Conservation (phyloP, 2,113 vertebrate species). For the Podocnemis expansa region DNA sequence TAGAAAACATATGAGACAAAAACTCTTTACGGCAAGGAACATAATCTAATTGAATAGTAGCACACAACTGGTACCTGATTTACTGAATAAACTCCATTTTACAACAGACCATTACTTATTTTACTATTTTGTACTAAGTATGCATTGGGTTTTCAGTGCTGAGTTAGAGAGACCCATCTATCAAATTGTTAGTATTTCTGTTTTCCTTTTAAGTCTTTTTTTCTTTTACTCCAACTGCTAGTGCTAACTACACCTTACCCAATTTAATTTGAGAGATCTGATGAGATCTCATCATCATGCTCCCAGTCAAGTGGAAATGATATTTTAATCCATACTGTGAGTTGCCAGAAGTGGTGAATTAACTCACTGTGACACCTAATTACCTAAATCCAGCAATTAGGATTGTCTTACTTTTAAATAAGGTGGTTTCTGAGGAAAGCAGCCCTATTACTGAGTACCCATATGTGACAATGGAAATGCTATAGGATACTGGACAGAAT, state of each 20-base stretch:
- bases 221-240: background rate
- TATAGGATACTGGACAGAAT: background rate
- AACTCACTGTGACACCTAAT: background rate
- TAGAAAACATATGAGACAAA: background rate
- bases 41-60: conserved; percentile 24
- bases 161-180: background rate
- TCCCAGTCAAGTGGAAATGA: background rate
- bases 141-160: background rate
- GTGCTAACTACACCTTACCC: background rate
- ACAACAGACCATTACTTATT: background rate
- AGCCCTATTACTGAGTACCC: background rate
- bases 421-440: background rate
- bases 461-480: background rate
- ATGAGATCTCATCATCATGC: background rate
- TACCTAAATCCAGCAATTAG: background rate
- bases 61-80: conserved; percentile 8
- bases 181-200: background rate
- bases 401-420: background rate
- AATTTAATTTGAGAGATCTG: background rate
- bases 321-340: background rate
- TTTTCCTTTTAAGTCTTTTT: background rate
- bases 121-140: background rate
- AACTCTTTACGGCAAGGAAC: background rate
- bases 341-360: background rate
- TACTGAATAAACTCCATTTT: background rate